Evolutionary conservation across 2,797 vertebrate genomes (phyloP).

Genomic region (Pempheris klunzingeri): DNA sequence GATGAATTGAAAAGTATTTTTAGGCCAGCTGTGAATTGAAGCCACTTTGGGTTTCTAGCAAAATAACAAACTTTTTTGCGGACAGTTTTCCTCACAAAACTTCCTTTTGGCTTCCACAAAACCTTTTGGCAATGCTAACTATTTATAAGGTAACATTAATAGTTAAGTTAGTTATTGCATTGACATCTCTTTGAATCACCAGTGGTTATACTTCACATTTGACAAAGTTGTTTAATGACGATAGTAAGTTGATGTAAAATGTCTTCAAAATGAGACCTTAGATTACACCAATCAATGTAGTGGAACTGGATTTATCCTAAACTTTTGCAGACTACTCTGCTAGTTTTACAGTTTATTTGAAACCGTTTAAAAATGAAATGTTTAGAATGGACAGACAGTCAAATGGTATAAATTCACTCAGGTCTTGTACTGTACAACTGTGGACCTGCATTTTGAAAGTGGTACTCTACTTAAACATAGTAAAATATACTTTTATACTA

Average conservation of each 20-base stretch:
- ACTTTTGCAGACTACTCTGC: neutral
- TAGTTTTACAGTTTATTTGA: neutral
- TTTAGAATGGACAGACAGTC: neutral
- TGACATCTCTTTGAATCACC: neutral
- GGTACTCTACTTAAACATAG: neutral
- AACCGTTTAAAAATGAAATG: constrained; percentile 2
- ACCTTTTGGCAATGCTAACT: neutral
- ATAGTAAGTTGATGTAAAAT: neutral
- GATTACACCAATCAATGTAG: neutral
- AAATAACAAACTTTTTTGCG: neutral
- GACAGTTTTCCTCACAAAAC: no score
- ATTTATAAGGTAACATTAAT: neutral
- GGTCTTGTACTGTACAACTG: constrained; percentile 2
- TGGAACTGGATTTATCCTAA: neutral
- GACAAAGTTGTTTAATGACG: neutral
- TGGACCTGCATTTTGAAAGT: neutral
- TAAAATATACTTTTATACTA: no score
- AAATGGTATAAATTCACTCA: neutral
- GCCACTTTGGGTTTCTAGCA: neutral
- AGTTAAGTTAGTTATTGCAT: neutral
- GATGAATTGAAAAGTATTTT: no score
- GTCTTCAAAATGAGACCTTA: neutral
- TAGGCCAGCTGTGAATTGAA: neutral
- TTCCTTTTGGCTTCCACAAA: no score
- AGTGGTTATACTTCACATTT: neutral